Percentiles rank a stretch among this genome's conserved stretches.
These are phyloP conservation scores for Sterna hirundo DNA, from an alignment of 2,113 vertebrate species.

Conservation along the genomic window DNA sequence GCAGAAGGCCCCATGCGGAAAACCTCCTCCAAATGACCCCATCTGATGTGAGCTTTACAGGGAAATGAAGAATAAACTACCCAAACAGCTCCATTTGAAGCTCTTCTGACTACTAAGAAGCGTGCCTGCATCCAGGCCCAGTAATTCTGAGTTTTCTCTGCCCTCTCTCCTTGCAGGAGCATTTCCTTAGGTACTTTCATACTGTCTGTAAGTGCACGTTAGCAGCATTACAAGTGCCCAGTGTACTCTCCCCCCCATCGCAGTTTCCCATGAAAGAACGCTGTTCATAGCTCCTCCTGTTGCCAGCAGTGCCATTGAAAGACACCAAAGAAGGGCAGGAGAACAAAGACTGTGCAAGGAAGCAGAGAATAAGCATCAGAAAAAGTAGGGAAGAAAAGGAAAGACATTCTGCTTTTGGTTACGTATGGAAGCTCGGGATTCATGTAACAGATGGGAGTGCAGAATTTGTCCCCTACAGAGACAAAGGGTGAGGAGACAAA, in stretches of 20 bases:
- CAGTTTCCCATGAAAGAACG: slow-evolving; percentile 3
- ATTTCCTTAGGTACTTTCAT: neutral
- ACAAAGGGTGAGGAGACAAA: neutral
- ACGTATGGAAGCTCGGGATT: neutral
- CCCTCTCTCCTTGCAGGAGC: neutral
- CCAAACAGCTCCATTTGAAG: neutral
- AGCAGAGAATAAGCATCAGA: neutral
- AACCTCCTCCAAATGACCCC: neutral
- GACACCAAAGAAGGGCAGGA: neutral
- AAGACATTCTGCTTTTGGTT: neutral
- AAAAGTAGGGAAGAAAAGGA: neutral
- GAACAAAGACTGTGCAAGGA: slow-evolving; percentile 37
- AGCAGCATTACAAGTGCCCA: neutral
- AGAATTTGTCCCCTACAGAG: neutral
- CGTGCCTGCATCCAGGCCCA: fast-evolving
- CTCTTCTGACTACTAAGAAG: neutral
- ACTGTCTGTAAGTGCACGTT: neutral
- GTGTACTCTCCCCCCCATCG: neutral
- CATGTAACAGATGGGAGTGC: neutral
- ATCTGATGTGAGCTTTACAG: neutral
- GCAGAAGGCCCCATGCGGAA: neutral
- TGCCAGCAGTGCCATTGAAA: slow-evolving; percentile 18
- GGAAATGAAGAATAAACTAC: neutral
- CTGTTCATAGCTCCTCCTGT: neutral
- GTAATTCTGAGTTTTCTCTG: neutral